Evolutionary conservation across 2,888 invertebrate genomes (phyloP).

Genomic region (Ennomos erosarius): DNA sequence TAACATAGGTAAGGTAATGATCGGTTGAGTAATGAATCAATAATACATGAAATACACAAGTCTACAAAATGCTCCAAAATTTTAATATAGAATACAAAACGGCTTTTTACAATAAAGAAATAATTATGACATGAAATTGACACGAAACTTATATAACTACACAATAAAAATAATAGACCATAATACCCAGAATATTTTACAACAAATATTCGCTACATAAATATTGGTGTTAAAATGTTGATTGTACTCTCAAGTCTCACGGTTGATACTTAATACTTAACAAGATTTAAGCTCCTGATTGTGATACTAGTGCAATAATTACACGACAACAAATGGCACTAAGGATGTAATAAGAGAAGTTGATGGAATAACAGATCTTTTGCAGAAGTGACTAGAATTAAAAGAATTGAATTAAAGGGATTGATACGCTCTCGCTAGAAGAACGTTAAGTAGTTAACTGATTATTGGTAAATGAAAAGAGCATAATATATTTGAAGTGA

Average conservation of each 20-base stretch:
- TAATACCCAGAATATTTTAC: slow-evolving; percentile 71
- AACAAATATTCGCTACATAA: slow-evolving; percentile 73
- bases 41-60: neutral
- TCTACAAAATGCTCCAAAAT: slow-evolving; percentile 1
- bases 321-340: slow-evolving; percentile 25
- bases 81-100: slow-evolving; percentile 9
- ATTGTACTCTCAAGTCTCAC: slow-evolving; percentile 70
- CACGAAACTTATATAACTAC: slow-evolving; percentile 50
- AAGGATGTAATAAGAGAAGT: slow-evolving; percentile 8
- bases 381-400: slow-evolving; percentile 37
- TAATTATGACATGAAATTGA: slow-evolving; percentile 70
- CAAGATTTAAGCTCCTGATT: slow-evolving; percentile 44
- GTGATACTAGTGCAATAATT: slow-evolving; percentile 13
- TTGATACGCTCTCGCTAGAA: slow-evolving; percentile 10
- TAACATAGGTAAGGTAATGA: neutral
- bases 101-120: slow-evolving; percentile 8
- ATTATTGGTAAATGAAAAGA: slow-evolving; percentile 5
- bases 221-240: slow-evolving; percentile 54
- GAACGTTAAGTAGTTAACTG: slow-evolving; percentile 4
- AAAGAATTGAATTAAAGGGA: no score
- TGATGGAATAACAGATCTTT: slow-evolving; percentile 8
- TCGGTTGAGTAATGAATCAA: neutral
- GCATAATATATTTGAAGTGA: neutral
- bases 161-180: slow-evolving; percentile 51
- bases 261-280: slow-evolving; percentile 49